A percentile compares a stretch with the other conserved stretches of the same genome.
These are phyloP conservation scores for Remorina albescens DNA, from an alignment of 2,797 vertebrate genomes.

Conservation along the genomic window DNA sequence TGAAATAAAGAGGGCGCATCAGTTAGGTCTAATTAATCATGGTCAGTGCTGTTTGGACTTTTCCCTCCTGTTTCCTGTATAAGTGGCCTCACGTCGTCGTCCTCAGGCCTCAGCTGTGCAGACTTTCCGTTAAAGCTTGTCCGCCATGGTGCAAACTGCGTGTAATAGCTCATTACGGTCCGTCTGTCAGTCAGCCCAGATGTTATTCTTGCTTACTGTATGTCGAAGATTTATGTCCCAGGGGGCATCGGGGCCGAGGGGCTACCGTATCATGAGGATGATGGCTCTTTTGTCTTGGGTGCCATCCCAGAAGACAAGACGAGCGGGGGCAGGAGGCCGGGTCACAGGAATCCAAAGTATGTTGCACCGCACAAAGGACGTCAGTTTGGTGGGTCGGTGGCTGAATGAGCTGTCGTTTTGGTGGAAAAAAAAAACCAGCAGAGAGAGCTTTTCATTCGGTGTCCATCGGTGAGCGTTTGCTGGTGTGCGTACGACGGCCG, in stretches of 20 bases:
- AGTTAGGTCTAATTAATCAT: background rate
- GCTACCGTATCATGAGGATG: slow-evolving; percentile 66
- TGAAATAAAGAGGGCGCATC: background rate
- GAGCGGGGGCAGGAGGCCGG: slow-evolving; percentile 51
- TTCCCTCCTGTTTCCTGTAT: background rate
- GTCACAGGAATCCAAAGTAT: slow-evolving; percentile 69
- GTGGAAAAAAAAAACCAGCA: slow-evolving; percentile 40
- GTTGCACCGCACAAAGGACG: slow-evolving; percentile 63
- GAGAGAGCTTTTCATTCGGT: slow-evolving; percentile 50
- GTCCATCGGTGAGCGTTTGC: slow-evolving; percentile 55
- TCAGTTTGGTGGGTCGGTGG: slow-evolving; percentile 59
- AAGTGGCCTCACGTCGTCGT: too few species aligned
- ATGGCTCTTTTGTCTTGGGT: slow-evolving; percentile 76
- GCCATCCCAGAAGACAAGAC: slow-evolving; percentile 59
- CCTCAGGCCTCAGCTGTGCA: too few species aligned
- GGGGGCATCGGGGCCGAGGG: slow-evolving; percentile 56
- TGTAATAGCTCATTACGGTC: slow-evolving; percentile 20
- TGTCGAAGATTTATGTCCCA: slow-evolving; percentile 66
- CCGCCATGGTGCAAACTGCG: background rate
- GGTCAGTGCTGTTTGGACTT: background rate
- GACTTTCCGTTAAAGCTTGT: slow-evolving; percentile 12
- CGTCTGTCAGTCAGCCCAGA: slow-evolving; percentile 64
- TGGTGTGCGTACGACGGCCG: slow-evolving; percentile 54
- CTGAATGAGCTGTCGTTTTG: slow-evolving; percentile 66
- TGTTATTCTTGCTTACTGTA: slow-evolving; percentile 71